Percentiles rank a stretch among this genome's conserved stretches.
phyloP scores from a whole-genome alignment of 2,113 vertebrate genomes.

The Aptenodytes patagonicus region DNA sequence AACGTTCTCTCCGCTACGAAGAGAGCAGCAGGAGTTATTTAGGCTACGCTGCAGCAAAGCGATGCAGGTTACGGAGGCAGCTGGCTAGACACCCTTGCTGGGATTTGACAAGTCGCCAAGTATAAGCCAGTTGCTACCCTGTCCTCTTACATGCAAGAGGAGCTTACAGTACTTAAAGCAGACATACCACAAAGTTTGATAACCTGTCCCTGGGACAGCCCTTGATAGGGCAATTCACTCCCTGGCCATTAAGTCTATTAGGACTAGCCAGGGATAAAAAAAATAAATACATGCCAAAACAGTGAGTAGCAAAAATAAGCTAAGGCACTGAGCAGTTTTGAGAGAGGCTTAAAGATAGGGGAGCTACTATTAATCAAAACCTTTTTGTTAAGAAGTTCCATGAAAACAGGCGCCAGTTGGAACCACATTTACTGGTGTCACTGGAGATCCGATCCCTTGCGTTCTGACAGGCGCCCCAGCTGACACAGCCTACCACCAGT shows the following conservation, averaged over 20 bases:
- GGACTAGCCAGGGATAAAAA: neutral
- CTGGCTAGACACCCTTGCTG: neutral
- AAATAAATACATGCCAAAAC: fast-evolving
- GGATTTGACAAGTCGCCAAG: neutral
- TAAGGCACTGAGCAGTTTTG: neutral
- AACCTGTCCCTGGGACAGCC: neutral
- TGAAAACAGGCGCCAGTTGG: neutral
- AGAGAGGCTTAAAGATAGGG: neutral
- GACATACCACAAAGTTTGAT: fast-evolving
- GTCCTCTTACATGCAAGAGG: fast-evolving
- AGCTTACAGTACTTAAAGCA: neutral
- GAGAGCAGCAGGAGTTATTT: neutral
- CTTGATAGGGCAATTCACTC: fast-evolving
- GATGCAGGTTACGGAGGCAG: fast-evolving
- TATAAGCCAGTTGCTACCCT: neutral
- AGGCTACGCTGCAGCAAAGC: neutral
- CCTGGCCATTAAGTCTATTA: fast-evolving
- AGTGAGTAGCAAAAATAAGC: fast-evolving
- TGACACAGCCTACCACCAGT: neutral
- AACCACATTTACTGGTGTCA: neutral
- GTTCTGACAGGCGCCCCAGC: neutral
- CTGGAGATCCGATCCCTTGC: neutral
- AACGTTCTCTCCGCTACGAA: slow-evolving; percentile 91
- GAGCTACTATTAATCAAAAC: fast-evolving
- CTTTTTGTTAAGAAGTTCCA: neutral